Base-by-base conservation (phyloP, 64 coral and sea anemone genomes). In the Acropora tenuis region DNA sequence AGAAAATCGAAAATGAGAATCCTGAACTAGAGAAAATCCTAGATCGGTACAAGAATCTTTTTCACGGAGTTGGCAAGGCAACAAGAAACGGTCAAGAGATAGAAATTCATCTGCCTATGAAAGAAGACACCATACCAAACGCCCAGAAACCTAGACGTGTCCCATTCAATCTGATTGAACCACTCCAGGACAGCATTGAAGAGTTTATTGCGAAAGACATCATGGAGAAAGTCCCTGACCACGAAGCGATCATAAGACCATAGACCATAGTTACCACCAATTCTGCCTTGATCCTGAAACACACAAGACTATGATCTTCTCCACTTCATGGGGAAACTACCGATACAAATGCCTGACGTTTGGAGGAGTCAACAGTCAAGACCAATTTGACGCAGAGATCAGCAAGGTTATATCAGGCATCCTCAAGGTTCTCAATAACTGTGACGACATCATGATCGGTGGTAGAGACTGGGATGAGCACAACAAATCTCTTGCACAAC, bases 131-230 rank as follows among this genome's bases (percentile, higher is more conserved):
- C 57, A 87, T 50, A n/a, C 88, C 88, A 17, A 86, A 90, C 61
- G 84, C 83, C 60, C 93, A 94, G 48, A 95, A 95, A 76, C 94
- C 89, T 82, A 8, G 89, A 76, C 60, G 89, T 63, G 82, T 95
- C 5, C 74, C 88, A 8, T 95, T 80, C 50, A 71, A 80, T 4
- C 80, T 95, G 7, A 87, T 49, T 44, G 78, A 89, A 52, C 86
- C 82, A 43, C 84, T 91, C 19, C 30, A 88, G 50, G 41, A 91
- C 3, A 58, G 86, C 49, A 73, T 95, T 3, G 58, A 80, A 48
- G 89, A 91, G 47, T 95, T 95, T 48, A 47, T 88, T 2, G 46
- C 85, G 13, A 87, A 82, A 43, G 72, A 92, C 71, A 95, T 91
- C 67, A 77, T 91, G 30, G 92, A 94, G 57, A 58, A 48, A 83